Evolutionary conservation across 2,888 invertebrate species (phyloP), one percentile per base, ranked within the genome.

Genomic region (Eumerus sabulonum): DNA sequence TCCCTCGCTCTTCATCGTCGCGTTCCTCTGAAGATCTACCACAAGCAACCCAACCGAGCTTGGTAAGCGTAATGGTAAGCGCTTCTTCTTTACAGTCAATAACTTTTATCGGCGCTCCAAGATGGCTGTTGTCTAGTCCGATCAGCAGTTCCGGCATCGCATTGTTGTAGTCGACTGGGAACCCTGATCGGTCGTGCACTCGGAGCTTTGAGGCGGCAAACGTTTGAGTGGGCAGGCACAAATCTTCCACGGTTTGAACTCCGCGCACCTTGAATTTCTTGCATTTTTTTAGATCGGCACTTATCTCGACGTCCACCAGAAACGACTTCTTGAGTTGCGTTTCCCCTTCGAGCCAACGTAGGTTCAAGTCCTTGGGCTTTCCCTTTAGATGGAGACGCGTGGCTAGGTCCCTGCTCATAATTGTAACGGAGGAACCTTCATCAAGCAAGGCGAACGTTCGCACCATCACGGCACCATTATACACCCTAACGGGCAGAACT

Each of bases 401-500:
- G 38, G 73, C 19, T 1, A 82, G 36, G 3, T 44, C n/a, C 11
- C 36, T 17, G 14, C 62, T 73, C 17, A 82, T 77, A 1, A 77
- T 60, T 9, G 77, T 82, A 13, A 76, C 54, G 16, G 68, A 81
- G 1, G 74, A 79, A 9, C 48, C 60, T 40, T 60, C 73, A 40
- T 70, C 74, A 7, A 81, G 35, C 2, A 81, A 27, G 1, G 71
- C 76, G 11, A 42, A 68, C 16, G 63, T 64, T 9, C 14, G 4
- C 9, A 71, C 36, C 16, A 44, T 17, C 5, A 13, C 13, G 1
- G 36, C 35, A 14, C 18, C 60, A 44, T 40, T 40, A 40, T 56
- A 56, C 3, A 81, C n/a, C n/a, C n/a, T n/a, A 7, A 81, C 71
- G 9, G 76, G 81, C 12, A 81, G 9, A 5, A 81, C 63, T 9